phyloP scores from a whole-genome alignment of 1,140 invertebrate species.

The Atopsyche davidsoni region DNA sequence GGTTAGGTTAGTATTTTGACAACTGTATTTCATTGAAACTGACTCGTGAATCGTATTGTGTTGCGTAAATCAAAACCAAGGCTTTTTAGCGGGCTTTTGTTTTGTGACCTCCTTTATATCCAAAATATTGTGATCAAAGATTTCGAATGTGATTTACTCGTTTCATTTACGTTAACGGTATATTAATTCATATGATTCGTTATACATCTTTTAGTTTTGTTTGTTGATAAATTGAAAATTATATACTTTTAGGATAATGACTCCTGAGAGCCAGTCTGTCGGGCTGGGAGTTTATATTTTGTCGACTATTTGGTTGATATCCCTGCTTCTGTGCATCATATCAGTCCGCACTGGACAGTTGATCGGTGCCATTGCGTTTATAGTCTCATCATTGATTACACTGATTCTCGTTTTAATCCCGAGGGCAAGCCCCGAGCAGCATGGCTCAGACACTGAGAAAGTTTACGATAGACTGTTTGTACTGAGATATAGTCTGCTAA shows the following conservation, averaged over 20 bases:
- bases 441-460: conserved; percentile 31
- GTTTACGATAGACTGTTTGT: conserved; percentile 41
- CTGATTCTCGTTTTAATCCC: conserved; percentile 34
- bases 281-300: conserved; percentile 42
- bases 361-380: conserved; percentile 37
- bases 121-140: not conserved
- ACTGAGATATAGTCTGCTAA: conserved; percentile 35
- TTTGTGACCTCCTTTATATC: conserved; percentile 2
- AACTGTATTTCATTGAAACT: conserved; percentile 10
- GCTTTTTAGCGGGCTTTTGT: conserved; percentile 2
- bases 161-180: not conserved
- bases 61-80: conserved; percentile 17
- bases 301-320: conserved; percentile 38
- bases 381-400: conserved; percentile 35
- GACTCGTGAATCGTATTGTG: conserved; percentile 1
- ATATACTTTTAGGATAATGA: conserved; percentile 24
- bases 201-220: too few species aligned
- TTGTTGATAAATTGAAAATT: too few species aligned
- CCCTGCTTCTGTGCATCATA: conserved; percentile 39
- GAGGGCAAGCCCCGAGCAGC: conserved; percentile 35
- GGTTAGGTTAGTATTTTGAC: conserved; percentile 23
- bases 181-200: too few species aligned
- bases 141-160: not conserved
- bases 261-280: conserved; percentile 21
- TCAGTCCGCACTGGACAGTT: conserved; percentile 40